Evolutionary conservation across 2,797 vertebrate genomes (phyloP), one percentile per base, ranked within the genome.

Genomic region (Lacerta viridis): DNA sequence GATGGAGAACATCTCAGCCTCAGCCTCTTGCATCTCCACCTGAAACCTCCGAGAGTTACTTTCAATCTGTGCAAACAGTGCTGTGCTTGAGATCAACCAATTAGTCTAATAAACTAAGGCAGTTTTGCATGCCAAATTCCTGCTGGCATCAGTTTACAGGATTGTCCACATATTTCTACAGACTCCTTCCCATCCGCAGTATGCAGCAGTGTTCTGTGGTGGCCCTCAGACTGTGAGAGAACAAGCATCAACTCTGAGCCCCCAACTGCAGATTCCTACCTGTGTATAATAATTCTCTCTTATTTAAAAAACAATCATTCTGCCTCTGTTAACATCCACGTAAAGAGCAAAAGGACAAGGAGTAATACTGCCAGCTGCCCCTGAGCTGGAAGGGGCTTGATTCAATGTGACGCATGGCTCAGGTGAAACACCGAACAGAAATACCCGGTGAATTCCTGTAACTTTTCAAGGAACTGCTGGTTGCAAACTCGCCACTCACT

Each of bases 371-470:
- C 20, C 39, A 39, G 59, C 69, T 66, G 23, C n/a, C 9, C 76
- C 29, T 75, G 83, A 46, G 74, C n/a, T 46, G 41, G 61, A 77
- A 83, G 33, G 9, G 10, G 29, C 36, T 80, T 66, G 46, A 85
- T 75, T 84, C 69, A 36, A 69, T 25, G 43, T 74, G 76, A 84
- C 69, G 72, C 5, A 46, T 80, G n/a, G 75, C 13, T 46, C 55
- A 18, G 15, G 25, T 84, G 68, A 77, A 50, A 55, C 41, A 68
- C 27, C 41, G 69, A 87, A 33, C 43, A 78, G 74, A 88, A 84
- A 59, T 72, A 55, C 10, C 41, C 17, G 80, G 29, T 75, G 39
- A 74, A 46, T 23, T 85, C 25, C 68, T 64, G 20, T 29, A 80
- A 59, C 29, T 61, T 61, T 36, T 59, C 20, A 81, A 72, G 55